phyloP scores from a whole-genome alignment of 1,140 invertebrate species.

The Muscidifurax raptorellus region DNA sequence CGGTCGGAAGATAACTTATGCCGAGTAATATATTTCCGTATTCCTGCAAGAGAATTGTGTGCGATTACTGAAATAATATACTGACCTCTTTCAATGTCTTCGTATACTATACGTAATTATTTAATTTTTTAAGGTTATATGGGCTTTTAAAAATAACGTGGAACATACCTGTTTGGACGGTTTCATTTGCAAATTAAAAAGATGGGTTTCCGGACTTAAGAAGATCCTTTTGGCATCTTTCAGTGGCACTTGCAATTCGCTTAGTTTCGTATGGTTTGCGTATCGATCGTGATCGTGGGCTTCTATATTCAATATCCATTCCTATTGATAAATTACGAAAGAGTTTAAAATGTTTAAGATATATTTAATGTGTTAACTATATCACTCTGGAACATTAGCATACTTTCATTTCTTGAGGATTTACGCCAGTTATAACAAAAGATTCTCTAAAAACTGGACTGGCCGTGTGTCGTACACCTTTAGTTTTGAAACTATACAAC shows the following conservation, averaged over 20 bases:
- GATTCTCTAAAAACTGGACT: conserved; percentile 72
- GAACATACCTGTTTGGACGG: conserved; percentile 65
- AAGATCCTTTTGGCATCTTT: conserved; percentile 69
- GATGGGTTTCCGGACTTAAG: conserved; percentile 66
- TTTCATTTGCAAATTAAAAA: conserved; percentile 73
- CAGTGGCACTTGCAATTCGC: conserved; percentile 66
- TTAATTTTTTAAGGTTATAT: neutral
- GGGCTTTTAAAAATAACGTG: conserved; percentile 9
- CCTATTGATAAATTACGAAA: conserved; percentile 59
- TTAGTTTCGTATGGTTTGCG: conserved; percentile 73
- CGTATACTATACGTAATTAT: neutral
- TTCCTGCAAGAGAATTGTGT: conserved; percentile 59
- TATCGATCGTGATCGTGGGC: conserved; percentile 71
- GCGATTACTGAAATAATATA: neutral
- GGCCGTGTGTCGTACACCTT: conserved; percentile 69
- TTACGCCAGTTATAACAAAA: conserved; percentile 69
- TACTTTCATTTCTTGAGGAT: conserved; percentile 70
- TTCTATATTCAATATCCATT: conserved; percentile 69
- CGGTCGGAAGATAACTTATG: conserved; percentile 78
- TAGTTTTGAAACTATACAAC: conserved; percentile 71
- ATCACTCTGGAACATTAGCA: conserved; percentile 32
- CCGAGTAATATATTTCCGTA: conserved; percentile 76
- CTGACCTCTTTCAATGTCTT: conserved; percentile 20
- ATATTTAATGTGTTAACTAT: neutral
- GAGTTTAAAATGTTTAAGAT: neutral